Evolutionary conservation across 1,140 invertebrate species (phyloP).

Genomic region (Dermatophagoides farinae): DNA sequence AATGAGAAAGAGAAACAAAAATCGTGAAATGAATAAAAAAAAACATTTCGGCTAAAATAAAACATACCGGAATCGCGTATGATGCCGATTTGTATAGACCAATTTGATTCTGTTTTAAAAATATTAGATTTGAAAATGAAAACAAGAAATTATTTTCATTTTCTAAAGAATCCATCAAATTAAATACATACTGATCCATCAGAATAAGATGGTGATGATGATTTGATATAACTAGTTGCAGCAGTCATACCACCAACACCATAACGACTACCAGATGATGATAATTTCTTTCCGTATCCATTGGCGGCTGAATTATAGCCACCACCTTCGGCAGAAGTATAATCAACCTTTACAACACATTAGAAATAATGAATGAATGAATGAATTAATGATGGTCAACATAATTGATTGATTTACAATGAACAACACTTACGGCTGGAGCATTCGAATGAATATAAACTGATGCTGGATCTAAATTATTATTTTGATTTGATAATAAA

Average conservation of each 20-base stretch:
- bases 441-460: slow-evolving; percentile 12
- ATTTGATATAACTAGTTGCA: too few relatives aligned
- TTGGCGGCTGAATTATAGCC: background rate
- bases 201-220: too few relatives aligned
- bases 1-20: too few relatives aligned
- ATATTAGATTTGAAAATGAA: too few relatives aligned
- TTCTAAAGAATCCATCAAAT: background rate
- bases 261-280: too few relatives aligned
- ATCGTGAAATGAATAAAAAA: too few relatives aligned
- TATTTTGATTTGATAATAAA: too few relatives aligned
- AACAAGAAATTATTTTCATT: background rate
- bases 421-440: background rate
- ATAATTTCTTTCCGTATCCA: too few relatives aligned
- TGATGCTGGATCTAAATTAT: slow-evolving; percentile 13
- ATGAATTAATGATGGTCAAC: background rate
- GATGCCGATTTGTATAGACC: background rate
- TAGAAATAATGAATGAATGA: background rate
- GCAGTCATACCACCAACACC: too few relatives aligned
- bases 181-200: too few relatives aligned
- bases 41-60: background rate
- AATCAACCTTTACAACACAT: background rate
- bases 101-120: too few relatives aligned
- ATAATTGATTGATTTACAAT: background rate
- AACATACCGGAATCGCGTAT: slow-evolving; percentile 3
- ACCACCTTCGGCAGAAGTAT: background rate